Conservation (phyloP, 2,797 vertebrate genomes). For the Enteromius mattozi region DNA sequence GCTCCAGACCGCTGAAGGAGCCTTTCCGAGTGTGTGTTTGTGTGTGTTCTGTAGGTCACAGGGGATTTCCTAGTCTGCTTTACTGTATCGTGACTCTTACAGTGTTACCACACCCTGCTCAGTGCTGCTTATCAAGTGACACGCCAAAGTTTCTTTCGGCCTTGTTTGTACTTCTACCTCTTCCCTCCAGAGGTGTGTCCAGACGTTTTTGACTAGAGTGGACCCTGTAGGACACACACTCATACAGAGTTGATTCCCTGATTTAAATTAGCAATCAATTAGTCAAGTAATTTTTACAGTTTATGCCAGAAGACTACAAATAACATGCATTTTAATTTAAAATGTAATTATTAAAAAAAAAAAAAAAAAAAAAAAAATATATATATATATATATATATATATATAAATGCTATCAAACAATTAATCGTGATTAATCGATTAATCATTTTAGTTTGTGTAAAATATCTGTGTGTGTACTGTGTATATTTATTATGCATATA, state of each 20-base stretch:
- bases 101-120: conserved; percentile 48
- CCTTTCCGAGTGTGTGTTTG: conserved; percentile 50
- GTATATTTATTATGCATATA: no score
- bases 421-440: no score
- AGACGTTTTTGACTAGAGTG: conserved; percentile 9
- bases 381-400: no score
- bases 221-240: not conserved
- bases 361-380: no score
- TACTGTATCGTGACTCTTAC: conserved; percentile 49
- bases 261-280: not conserved
- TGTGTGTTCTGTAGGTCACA: conserved; percentile 39
- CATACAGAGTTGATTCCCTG: not conserved
- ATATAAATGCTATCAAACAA: no score
- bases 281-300: not conserved
- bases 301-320: not conserved
- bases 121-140: conserved; percentile 56
- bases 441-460: no score
- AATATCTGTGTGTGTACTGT: no score
- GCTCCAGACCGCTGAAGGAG: conserved; percentile 16
- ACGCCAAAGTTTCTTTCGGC: conserved; percentile 49
- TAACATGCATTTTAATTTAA: not conserved
- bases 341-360: not conserved
- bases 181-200: not conserved
- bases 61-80: conserved; percentile 59
- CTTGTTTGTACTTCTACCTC: conserved; percentile 27